phyloP scores from a whole-genome alignment of 2,888 invertebrate species.

The Nasonia oneida region DNA sequence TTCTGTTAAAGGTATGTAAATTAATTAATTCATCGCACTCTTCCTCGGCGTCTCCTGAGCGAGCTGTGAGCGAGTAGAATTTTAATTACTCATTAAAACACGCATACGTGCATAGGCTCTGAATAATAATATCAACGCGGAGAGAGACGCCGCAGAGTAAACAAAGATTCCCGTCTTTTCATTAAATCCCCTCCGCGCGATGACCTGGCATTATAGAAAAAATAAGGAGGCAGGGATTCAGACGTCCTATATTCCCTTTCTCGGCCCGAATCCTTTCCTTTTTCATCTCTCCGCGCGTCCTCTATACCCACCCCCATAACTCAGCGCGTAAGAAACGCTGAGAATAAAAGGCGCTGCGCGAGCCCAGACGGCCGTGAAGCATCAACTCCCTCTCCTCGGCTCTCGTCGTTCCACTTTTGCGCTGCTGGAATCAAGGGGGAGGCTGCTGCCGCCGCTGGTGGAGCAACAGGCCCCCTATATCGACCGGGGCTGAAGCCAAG shows the following conservation, averaged over 20 bases:
- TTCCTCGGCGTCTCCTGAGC: not conserved
- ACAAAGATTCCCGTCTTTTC: not conserved
- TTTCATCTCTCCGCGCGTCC: not conserved
- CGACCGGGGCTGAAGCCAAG: conserved; percentile 12
- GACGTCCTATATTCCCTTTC: not conserved
- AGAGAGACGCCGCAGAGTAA: no score
- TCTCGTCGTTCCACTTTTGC: conserved; percentile 26
- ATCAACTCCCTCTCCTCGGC: not conserved
- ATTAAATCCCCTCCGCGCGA: not conserved
- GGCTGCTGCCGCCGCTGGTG: not conserved
- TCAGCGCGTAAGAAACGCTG: not conserved
- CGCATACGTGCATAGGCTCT: not conserved
- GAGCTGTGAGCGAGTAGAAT: not conserved
- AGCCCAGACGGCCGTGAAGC: not conserved
- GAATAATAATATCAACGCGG: not conserved
- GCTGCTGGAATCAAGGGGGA: not conserved
- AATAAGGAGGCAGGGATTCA: no score
- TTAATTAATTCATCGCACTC: conserved; percentile 1
- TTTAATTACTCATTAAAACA: conserved; percentile 5
- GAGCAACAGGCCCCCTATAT: conserved; percentile 34
- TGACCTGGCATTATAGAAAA: no score
- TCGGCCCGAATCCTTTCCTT: not conserved
- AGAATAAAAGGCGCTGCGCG: not conserved
- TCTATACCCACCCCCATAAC: not conserved
- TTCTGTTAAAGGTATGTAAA: not conserved